These are phyloP conservation scores for Drosophila emarginata DNA, from an alignment of 2,888 invertebrate species.

Conservation along the genomic window DNA sequence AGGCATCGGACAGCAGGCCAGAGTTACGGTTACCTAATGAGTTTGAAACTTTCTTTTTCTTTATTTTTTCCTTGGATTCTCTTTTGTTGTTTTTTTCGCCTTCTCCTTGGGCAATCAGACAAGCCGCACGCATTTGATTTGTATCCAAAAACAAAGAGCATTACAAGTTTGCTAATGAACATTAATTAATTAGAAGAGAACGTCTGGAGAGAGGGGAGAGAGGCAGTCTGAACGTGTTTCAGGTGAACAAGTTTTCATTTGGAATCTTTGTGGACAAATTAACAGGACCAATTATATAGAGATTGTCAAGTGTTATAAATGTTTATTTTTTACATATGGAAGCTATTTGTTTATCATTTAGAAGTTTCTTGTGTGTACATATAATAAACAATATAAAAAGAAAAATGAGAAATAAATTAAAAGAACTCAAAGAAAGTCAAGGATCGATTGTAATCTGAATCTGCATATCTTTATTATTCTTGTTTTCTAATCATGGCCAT, in stretches of 20 bases:
- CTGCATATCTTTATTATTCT: no score
- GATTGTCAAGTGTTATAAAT: constrained; percentile 27
- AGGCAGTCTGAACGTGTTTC: constrained; percentile 39
- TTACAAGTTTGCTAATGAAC: constrained; percentile 63
- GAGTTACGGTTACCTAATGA: constrained; percentile 61
- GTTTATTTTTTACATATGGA: not conserved
- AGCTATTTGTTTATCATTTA: not conserved
- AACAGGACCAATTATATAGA: constrained; percentile 62
- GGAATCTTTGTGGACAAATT: constrained; percentile 31
- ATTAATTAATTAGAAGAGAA: constrained; percentile 64
- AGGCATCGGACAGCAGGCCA: constrained; percentile 29
- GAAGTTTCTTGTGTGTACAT: no score
- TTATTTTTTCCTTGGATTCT: constrained; percentile 7
- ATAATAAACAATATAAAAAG: no score
- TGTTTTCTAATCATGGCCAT: no score
- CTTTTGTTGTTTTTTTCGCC: not conserved
- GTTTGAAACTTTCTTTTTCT: constrained; percentile 55
- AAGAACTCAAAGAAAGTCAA: no score
- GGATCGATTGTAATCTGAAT: no score
- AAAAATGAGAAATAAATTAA: no score
- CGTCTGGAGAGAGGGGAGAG: constrained; percentile 24
- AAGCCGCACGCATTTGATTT: constrained; percentile 61
- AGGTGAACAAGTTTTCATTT: constrained; percentile 44
- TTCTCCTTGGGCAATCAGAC: constrained; percentile 53
- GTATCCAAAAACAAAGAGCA: constrained; percentile 44